Evolutionary conservation across 2,888 invertebrate species (phyloP), one percentile per base, ranked within the genome.

Genomic region (Acronicta aceris): DNA sequence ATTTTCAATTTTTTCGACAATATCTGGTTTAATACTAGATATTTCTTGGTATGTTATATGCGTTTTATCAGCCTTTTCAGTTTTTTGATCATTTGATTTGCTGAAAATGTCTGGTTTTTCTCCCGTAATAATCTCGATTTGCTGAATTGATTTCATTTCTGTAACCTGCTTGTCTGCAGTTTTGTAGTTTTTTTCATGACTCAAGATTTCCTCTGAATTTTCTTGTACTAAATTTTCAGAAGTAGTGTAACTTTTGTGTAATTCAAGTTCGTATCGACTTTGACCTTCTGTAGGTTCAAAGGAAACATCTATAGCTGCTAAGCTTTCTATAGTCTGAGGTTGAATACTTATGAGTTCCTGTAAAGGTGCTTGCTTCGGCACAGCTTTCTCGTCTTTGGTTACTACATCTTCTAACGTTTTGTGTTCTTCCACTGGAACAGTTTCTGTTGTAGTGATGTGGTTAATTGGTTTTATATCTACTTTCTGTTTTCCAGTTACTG

Each of bases 401-500:
- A 16, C 27, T 13, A 69, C 63, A 56, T 77, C 68, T 42, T 85
- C 71, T 30, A 87, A 68, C 30, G 81, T 71, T 45, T 78, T 60
- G 58, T 78, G 78, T 53, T 81, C 81, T 83, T 94, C 93, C 15
- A 90, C 72, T 13, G 81, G 63, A 52, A 89, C 63, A 5, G 83
- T 90, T 84, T 93, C 92, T 53, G 76, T 82, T 12, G 87, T 92
- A 17, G 83, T 89, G 13, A 94, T 64, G 62, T 92, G 87, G 16
- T 83, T 78, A 27, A 77, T 79, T 46, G 86, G 76, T 68, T 84
- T 81, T 9, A 92, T 66, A 58, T 86, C 84, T 10, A 88, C 36
- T 50, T 78, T 72, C 70, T 90, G 85, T 43, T 78, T 80, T 65
- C 81, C 76, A 27, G 59, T 72, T 21, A 54, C 47, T 8, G 82